phyloP scores from a whole-genome alignment of 2,113 vertebrate species.

The Pseudopodoces humilis region DNA sequence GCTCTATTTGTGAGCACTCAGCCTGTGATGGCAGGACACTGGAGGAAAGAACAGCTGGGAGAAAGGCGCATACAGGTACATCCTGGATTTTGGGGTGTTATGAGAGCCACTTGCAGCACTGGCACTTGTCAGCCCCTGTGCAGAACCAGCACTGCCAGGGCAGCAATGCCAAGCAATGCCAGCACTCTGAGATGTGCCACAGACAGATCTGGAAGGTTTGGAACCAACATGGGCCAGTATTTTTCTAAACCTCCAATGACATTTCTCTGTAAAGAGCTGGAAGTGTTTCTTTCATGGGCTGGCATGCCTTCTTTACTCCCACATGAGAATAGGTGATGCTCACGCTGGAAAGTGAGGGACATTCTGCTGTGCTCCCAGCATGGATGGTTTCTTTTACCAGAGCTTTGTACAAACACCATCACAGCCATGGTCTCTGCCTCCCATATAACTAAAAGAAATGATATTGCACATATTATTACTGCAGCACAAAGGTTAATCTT shows the following conservation, averaged over 20 bases:
- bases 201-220: background rate
- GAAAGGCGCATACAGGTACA: accelerated
- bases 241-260: background rate
- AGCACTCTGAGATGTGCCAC: background rate
- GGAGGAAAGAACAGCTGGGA: background rate
- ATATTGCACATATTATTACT: background rate
- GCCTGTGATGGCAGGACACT: accelerated
- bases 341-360: background rate
- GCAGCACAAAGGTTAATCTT: background rate
- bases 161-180: background rate
- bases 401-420: background rate
- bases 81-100: background rate
- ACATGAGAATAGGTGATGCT: background rate
- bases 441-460: background rate
- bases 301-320: background rate
- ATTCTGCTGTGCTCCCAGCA: background rate
- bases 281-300: background rate
- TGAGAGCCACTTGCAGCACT: background rate
- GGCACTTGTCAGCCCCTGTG: background rate
- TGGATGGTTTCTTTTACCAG: background rate
- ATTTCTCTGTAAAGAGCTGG: background rate
- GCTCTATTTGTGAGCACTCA: accelerated
- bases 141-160: accelerated
- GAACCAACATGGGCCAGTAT: background rate
- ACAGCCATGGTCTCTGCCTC: background rate